Percentiles rank a stretch among this genome's conserved stretches.
Evolutionary conservation across 2,113 vertebrate genomes (phyloP).

Genomic region (Limanda limanda): DNA sequence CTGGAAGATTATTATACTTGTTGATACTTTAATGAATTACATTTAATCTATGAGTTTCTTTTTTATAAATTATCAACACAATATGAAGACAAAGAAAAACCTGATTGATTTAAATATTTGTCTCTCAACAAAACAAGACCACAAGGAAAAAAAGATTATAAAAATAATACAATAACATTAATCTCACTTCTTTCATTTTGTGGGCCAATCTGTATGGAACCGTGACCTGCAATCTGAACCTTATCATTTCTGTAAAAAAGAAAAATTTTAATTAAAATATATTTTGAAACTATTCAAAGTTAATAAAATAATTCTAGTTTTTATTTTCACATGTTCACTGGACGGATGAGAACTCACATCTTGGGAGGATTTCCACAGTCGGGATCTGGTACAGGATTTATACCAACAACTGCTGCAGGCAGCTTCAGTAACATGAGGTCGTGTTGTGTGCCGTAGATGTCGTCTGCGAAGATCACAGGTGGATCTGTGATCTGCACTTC

Average conservation of each 20-base stretch:
- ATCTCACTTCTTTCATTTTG: conserved; percentile 12
- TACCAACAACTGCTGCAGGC: accelerated
- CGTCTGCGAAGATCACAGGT: conserved; percentile 19
- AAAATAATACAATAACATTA: background rate
- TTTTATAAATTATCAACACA: too few species aligned
- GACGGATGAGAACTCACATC: background rate
- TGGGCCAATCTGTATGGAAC: background rate
- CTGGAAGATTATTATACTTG: background rate
- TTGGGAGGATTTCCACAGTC: accelerated
- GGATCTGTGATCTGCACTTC: background rate
- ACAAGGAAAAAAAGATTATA: too few species aligned
- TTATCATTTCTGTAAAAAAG: background rate
- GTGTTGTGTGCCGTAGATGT: background rate
- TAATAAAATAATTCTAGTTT: background rate
- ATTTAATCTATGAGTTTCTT: too few species aligned
- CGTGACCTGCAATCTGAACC: conserved; percentile 11
- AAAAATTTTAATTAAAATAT: background rate
- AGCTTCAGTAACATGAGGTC: conserved; percentile 44
- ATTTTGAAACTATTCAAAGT: background rate
- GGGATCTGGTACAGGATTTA: background rate
- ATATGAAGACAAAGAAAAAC: background rate
- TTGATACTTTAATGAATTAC: too few species aligned
- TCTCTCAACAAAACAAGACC: too few species aligned
- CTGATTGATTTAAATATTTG: too few species aligned
- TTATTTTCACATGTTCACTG: background rate